phyloP scores from a whole-genome alignment of 2,113 vertebrate genomes.

The Salvelinus namaycush region DNA sequence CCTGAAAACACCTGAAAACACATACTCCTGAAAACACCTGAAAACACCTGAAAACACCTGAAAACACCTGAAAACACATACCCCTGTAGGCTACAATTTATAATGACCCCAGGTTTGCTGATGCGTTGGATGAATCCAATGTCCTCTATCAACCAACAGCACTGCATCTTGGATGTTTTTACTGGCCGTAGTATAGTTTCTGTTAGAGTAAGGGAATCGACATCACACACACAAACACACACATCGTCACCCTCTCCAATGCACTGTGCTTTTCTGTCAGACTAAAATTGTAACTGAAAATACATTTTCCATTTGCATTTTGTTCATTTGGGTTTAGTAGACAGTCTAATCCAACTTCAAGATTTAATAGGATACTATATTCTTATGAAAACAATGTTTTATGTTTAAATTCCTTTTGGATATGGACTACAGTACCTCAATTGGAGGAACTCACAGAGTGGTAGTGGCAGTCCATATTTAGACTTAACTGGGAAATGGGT shows the following conservation, averaged over 20 bases:
- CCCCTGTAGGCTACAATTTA: neutral
- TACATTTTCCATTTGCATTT: neutral
- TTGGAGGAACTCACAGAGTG: no score
- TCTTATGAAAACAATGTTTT: no score
- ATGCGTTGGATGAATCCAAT: neutral
- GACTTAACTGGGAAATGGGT: neutral
- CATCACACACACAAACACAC: no score
- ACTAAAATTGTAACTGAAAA: constrained; percentile 22
- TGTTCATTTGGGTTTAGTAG: no score
- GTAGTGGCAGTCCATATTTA: no score
- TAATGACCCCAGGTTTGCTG: neutral
- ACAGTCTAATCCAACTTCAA: no score
- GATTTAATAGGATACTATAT: no score
- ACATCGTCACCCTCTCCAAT: constrained; percentile 34
- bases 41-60: no score
- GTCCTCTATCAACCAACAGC: neutral
- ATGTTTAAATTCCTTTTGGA: no score
- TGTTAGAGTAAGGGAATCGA: constrained; percentile 43
- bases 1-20: no score
- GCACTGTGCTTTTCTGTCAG: constrained; percentile 50
- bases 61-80: neutral
- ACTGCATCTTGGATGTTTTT: constrained; percentile 54
- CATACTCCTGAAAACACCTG: no score
- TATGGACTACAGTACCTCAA: no score
- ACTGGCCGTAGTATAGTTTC: constrained; percentile 45